phyloP scores from a whole-genome alignment of 2,888 invertebrate species.

The Apamea epomidion region DNA sequence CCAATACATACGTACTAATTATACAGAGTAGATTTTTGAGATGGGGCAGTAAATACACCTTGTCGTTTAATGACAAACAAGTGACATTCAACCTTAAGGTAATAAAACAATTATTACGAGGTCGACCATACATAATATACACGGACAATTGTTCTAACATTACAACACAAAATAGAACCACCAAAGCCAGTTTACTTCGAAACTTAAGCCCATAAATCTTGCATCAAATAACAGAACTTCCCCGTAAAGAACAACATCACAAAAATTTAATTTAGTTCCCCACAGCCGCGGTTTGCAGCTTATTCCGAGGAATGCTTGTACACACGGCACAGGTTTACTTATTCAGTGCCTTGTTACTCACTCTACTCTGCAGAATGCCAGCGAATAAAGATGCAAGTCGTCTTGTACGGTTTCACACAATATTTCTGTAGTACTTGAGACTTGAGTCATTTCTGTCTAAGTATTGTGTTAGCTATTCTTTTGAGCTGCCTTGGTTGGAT shows the following conservation, averaged over 20 bases:
- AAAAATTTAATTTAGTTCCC: constrained; percentile 49
- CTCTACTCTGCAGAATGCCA: constrained; percentile 22
- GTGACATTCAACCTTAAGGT: neutral
- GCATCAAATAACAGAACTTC: constrained; percentile 33
- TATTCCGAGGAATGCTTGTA: constrained; percentile 11
- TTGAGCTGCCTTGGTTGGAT: neutral
- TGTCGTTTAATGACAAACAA: neutral
- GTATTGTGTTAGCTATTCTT: constrained; percentile 4
- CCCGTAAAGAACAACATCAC: constrained; percentile 29
- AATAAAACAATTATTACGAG: neutral
- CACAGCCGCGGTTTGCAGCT: constrained; percentile 3
- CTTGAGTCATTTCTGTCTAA: neutral
- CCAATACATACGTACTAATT: neutral
- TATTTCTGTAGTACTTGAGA: constrained; percentile 30
- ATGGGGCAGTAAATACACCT: neutral
- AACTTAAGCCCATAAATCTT: constrained; percentile 38
- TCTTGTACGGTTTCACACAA: constrained; percentile 25
- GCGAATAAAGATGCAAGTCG: constrained; percentile 37
- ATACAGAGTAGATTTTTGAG: neutral
- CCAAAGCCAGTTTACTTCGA: neutral
- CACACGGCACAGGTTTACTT: constrained; percentile 36
- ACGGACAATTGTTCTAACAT: neutral
- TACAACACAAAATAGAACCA: neutral
- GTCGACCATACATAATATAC: neutral
- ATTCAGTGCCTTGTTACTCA: constrained; percentile 48